These are phyloP conservation scores for Trachelus troglodyta DNA, from an alignment of 2,888 invertebrate genomes.

Conservation along the genomic window DNA sequence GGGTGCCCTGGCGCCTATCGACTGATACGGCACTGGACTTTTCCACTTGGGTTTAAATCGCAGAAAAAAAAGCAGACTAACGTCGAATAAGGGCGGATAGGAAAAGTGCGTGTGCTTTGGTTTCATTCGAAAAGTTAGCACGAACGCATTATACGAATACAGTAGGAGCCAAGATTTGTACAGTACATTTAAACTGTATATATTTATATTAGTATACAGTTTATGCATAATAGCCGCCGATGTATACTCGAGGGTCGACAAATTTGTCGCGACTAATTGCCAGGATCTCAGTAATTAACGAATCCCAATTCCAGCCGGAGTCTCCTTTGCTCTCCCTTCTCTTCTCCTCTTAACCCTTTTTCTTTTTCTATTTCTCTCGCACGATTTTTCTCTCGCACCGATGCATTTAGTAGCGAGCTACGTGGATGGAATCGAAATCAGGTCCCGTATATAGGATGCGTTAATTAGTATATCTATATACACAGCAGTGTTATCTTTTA, in stretches of 20 bases:
- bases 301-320: constrained; percentile 6
- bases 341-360: neutral
- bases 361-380: constrained; percentile 5
- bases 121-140: no score
- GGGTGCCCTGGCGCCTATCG: no score
- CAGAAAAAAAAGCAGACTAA: neutral
- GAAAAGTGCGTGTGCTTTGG: no score
- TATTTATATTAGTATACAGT: no score
- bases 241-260: neutral
- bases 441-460: constrained; percentile 2
- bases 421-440: constrained; percentile 17
- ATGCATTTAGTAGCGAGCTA: neutral
- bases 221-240: no score
- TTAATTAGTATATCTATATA: constrained; percentile 17
- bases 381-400: neutral
- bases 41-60: no score
- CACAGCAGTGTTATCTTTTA: neutral
- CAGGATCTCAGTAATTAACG: constrained; percentile 23
- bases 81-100: neutral
- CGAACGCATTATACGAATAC: no score
- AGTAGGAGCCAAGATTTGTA: no score
- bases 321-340: neutral
- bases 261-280: constrained; percentile 22
- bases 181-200: no score
- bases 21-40: no score